These are phyloP conservation scores for Ooceraea biroi DNA, from an alignment of 1,140 invertebrate species.

Conservation along the genomic window DNA sequence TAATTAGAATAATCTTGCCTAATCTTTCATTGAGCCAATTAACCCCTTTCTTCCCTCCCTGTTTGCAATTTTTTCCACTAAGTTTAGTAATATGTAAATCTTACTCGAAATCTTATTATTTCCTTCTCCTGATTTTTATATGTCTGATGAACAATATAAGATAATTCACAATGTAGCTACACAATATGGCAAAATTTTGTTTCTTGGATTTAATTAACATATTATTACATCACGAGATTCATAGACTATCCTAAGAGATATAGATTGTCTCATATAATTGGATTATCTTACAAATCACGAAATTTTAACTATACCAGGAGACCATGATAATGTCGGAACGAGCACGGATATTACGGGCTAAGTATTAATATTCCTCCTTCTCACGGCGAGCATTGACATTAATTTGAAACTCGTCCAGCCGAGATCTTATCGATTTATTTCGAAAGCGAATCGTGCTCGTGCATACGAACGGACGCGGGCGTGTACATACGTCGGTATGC, in stretches of 20 bases:
- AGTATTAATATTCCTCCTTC: slow-evolving; percentile 72
- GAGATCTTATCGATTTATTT: slow-evolving; percentile 80
- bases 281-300: slow-evolving; percentile 38
- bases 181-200: background rate
- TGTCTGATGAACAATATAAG: background rate
- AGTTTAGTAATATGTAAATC: background rate
- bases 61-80: background rate
- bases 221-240: background rate
- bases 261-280: no score
- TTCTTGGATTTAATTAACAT: background rate
- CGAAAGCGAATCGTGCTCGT: slow-evolving; percentile 75
- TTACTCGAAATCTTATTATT: background rate
- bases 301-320: slow-evolving; percentile 41
- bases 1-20: slow-evolving; percentile 40
- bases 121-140: background rate
- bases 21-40: slow-evolving; percentile 29
- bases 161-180: background rate
- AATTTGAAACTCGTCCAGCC: slow-evolving; percentile 79
- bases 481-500: slow-evolving; percentile 42
- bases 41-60: background rate
- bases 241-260: background rate
- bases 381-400: slow-evolving; percentile 75
- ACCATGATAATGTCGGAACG: slow-evolving; percentile 62
- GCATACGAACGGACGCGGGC: slow-evolving; percentile 49
- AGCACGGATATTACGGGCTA: slow-evolving; percentile 35